These are phyloP conservation scores for Terrapene triunguis DNA, from an alignment of 2,113 vertebrate species.

Conservation along the genomic window DNA sequence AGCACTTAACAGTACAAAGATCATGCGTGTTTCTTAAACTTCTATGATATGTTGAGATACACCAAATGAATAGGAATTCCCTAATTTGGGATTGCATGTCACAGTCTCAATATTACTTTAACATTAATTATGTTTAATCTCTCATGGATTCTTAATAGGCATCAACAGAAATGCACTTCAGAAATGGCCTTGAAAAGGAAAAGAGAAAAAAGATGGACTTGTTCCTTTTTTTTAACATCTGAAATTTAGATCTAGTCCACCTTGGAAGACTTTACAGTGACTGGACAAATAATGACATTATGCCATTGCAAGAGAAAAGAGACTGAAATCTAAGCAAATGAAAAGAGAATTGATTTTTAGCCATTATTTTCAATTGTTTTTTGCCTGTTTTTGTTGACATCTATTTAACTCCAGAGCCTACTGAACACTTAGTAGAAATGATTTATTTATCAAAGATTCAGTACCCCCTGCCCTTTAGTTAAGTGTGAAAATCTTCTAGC, in stretches of 20 bases:
- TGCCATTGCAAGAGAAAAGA: slow-evolving; percentile 48
- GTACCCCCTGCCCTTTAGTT: not conserved
- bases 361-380: slow-evolving; percentile 7
- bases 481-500: not conserved
- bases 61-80: slow-evolving; percentile 23
- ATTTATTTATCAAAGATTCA: not conserved
- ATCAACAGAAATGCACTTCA: slow-evolving; percentile 37
- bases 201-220: not conserved
- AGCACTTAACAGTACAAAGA: not conserved
- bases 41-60: slow-evolving; percentile 6
- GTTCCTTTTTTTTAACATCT: slow-evolving; percentile 1
- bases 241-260: slow-evolving; percentile 32
- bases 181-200: not conserved
- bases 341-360: slow-evolving; percentile 53
- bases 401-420: not conserved
- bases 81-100: slow-evolving; percentile 34
- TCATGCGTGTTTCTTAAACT: not conserved
- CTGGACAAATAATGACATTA: slow-evolving; percentile 48
- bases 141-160: not conserved
- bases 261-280: slow-evolving; percentile 4
- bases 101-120: slow-evolving; percentile 16
- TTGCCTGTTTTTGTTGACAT: slow-evolving; percentile 19
- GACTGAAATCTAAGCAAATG: slow-evolving; percentile 43
- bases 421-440: not conserved
- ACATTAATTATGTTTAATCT: slow-evolving; percentile 44